Base-by-base conservation (phyloP, 2,113 vertebrate genomes). In the Machaerirhynchus nigripectus region DNA sequence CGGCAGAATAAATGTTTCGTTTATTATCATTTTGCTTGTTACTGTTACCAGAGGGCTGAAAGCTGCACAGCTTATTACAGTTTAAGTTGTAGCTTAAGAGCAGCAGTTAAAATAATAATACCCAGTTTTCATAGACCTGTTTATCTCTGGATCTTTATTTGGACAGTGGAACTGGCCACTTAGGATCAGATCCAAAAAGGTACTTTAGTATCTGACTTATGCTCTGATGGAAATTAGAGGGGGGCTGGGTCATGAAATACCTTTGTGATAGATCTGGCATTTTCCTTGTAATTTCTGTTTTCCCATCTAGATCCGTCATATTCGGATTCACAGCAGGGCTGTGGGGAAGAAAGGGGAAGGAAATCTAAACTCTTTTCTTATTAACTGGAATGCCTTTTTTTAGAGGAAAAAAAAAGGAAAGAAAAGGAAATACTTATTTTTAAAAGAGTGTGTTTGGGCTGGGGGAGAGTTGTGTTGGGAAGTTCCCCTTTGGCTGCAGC, bases 111-210 rank as follows among this genome's bases (percentile, higher is more conserved):
- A 91, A 77, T 86, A 96, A 83, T 88, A 94, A 91, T 80, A 64
- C 71, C 68, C 15, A 50, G 50, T 76, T 95, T 93, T 96, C 68
- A 35, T n/a, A 47, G 75, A 30, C 70, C 67, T 91, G 75, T 93
- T 96, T 94, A 80, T 95, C 78, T 87, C 63, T 88, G 68, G 50
- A 67, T 95, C 82, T 94, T 71, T 93, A 4, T 86, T 90, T 96
- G 87, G 92, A 17, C 75, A 44, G 70, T 87, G 64, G 73, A 88
- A 86, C 87, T 86, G 75, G 64, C 84, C 84, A 90, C 95, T 97
- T 96, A 95, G 95, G 91, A 94, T 92, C 79, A 44, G 73, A 87
- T 95, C 96, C 96, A 97, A 68, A 93, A 95, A 95, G 69, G 80
- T 95, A 94, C 96, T 96, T 95, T 78, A 71, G 77, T 84, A 60